A percentile compares a stretch with the other conserved stretches of the same genome.
Conservation (phyloP, 2,113 vertebrate genomes). For the Phycodurus eques region DNA sequence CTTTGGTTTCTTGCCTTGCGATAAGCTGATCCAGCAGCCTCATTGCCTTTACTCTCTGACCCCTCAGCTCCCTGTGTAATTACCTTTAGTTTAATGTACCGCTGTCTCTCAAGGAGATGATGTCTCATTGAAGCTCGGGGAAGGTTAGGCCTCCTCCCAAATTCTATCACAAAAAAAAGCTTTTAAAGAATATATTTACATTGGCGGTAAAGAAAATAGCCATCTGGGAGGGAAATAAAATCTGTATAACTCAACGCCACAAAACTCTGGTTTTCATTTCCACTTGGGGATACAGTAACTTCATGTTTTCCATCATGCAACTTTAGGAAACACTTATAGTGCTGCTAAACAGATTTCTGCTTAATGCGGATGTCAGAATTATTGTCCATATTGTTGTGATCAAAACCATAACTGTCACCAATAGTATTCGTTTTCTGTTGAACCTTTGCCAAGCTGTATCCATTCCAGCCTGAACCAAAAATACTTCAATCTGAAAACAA, state of each 20-base stretch:
- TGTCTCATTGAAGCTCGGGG: conserved; percentile 44
- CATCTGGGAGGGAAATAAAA: conserved; percentile 57
- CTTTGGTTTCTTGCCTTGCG: conserved; percentile 35
- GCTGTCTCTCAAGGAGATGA: conserved; percentile 60
- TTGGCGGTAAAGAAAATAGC: conserved; percentile 40
- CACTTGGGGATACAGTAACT: conserved; percentile 38
- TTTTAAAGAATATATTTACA: conserved; percentile 40
- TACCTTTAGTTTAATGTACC: conserved; percentile 62
- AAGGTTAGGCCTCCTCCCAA: conserved; percentile 19
- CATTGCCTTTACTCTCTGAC: conserved; percentile 48
- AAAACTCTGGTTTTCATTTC: conserved; percentile 61
- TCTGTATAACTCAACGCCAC: conserved; percentile 23
- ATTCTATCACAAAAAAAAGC: conserved; percentile 22
- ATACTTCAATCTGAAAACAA: conserved; percentile 43
- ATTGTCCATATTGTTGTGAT: conserved; percentile 36
- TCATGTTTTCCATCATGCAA: conserved; percentile 49
- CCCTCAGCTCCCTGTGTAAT: conserved; percentile 62
- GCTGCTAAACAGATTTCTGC: conserved; percentile 33
- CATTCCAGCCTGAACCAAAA: conserved; percentile 31
- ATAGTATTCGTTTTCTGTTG: conserved; percentile 37
- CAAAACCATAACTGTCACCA: conserved; percentile 38
- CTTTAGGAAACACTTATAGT: conserved; percentile 53
- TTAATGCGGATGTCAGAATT: conserved; percentile 58
- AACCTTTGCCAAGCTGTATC: conserved; percentile 37
- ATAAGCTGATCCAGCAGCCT: conserved; percentile 60